These are phyloP conservation scores for Tonatia bakeri DNA, from an alignment of 2,113 vertebrate genomes.

Conservation along the genomic window DNA sequence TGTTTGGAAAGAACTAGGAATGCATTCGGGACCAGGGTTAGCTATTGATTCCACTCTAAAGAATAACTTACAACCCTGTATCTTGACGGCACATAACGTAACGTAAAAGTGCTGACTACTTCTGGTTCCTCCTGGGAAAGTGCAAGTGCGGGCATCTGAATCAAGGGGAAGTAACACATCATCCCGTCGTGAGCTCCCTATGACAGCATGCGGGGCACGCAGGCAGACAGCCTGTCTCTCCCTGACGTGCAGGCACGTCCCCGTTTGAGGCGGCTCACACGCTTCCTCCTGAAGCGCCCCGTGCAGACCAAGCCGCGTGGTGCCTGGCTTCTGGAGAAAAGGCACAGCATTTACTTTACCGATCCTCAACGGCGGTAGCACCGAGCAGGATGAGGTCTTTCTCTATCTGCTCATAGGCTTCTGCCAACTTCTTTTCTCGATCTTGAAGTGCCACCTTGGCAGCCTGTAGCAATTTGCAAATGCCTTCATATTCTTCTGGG, in stretches of 20 bases:
- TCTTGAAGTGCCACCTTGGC: constrained; percentile 94
- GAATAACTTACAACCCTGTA: accelerated
- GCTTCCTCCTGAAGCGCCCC: background rate
- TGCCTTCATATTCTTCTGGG: constrained; percentile 82
- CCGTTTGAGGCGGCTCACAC: accelerated
- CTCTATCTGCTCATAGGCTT: constrained; percentile 94
- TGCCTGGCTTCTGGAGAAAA: too few species aligned
- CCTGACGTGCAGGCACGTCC: accelerated
- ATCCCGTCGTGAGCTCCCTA: accelerated
- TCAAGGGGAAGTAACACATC: accelerated
- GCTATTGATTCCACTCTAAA: background rate
- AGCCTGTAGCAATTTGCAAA: constrained; percentile 81
- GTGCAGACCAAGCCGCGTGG: accelerated
- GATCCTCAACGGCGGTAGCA: constrained; percentile 97
- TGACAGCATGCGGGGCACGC: accelerated
- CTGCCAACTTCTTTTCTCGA: constrained; percentile 90
- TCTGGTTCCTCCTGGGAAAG: background rate
- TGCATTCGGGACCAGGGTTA: background rate
- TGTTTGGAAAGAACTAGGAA: background rate
- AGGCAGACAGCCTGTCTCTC: too few species aligned
- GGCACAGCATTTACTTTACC: constrained; percentile 73
- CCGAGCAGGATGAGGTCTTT: constrained; percentile 92
- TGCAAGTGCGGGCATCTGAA: background rate
- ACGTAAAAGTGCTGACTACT: background rate
- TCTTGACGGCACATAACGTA: accelerated